Conservation (phyloP, 2,888 invertebrate species). For the Ennomos fuscantarius region DNA sequence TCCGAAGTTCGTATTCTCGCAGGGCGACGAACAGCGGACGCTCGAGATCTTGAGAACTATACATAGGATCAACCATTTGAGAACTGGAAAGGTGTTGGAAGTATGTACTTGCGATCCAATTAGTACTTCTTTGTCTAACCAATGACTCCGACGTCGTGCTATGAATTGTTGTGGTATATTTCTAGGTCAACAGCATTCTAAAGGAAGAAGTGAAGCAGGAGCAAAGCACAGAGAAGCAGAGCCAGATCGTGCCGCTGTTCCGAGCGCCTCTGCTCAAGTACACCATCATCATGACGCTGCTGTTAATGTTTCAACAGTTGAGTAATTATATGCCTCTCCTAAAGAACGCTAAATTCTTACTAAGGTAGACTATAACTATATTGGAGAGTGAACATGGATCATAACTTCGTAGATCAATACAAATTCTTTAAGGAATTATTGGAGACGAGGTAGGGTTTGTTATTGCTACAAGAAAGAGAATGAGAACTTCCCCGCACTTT, state of each 20-base stretch:
- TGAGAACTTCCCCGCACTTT: no score
- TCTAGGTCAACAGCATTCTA: constrained; percentile 59
- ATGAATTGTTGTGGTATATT: not conserved
- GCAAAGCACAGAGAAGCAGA: constrained; percentile 42
- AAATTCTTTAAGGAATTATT: no score
- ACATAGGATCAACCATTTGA: constrained; percentile 58
- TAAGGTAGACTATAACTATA: no score
- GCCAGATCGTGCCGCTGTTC: constrained; percentile 80
- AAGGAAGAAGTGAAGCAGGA: constrained; percentile 47
- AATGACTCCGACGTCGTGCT: not conserved
- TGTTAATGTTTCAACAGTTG: constrained; percentile 85
- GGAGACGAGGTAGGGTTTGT: no score
- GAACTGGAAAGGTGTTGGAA: constrained; percentile 49
- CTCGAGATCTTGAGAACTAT: constrained; percentile 67
- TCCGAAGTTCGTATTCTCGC: constrained; percentile 89
- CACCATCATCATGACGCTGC: constrained; percentile 75
- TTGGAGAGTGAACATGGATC: no score
- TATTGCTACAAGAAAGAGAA: no score
- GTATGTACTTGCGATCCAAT: constrained; percentile 43
- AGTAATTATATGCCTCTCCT: no score
- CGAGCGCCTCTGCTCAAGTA: constrained; percentile 78
- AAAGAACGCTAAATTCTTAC: no score
- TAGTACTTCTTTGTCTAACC: not conserved
- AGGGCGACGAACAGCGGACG: constrained; percentile 83
- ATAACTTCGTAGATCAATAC: no score